Evolutionary conservation across 2,113 vertebrate species (phyloP).

Genomic region (Motacilla tschutschensis): DNA sequence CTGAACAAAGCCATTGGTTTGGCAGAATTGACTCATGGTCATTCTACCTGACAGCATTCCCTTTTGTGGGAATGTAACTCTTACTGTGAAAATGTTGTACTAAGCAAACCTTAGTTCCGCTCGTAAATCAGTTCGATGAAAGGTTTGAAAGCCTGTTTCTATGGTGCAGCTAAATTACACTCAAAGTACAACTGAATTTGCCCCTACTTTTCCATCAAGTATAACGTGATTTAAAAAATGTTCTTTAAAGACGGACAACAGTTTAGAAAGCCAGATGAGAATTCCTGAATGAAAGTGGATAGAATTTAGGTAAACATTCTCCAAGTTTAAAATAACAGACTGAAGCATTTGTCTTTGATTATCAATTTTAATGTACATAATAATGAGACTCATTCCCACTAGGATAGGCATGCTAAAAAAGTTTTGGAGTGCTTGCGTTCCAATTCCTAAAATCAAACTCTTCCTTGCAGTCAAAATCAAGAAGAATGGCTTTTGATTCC

Average conservation of each 20-base stretch:
- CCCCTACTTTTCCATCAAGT: slow-evolving; percentile 47
- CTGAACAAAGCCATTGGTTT: background rate
- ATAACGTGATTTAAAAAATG: slow-evolving; percentile 19
- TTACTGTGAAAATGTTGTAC: slow-evolving; percentile 44
- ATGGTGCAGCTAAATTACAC: slow-evolving; percentile 36
- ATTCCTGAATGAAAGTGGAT: background rate
- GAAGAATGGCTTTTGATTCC: background rate
- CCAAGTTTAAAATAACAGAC: slow-evolving; percentile 18
- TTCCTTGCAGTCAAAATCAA: background rate
- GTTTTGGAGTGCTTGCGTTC: background rate
- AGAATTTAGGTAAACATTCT: slow-evolving; percentile 20
- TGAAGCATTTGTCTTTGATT: slow-evolving; percentile 24
- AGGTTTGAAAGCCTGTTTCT: slow-evolving; percentile 51
- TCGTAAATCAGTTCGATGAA: slow-evolving; percentile 49
- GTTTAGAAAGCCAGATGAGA: slow-evolving; percentile 1
- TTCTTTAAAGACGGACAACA: background rate
- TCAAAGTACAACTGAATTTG: slow-evolving; percentile 45
- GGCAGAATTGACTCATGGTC: slow-evolving; percentile 43
- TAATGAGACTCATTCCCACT: background rate
- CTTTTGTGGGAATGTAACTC: slow-evolving; percentile 42
- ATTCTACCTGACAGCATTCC: slow-evolving; percentile 59
- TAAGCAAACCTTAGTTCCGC: slow-evolving; percentile 39
- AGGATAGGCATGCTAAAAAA: background rate
- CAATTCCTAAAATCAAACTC: background rate
- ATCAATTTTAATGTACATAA: slow-evolving; percentile 27